These are phyloP conservation scores for Atrina japonica DNA, from an alignment of 2,888 invertebrate genomes.

Conservation along the genomic window DNA sequence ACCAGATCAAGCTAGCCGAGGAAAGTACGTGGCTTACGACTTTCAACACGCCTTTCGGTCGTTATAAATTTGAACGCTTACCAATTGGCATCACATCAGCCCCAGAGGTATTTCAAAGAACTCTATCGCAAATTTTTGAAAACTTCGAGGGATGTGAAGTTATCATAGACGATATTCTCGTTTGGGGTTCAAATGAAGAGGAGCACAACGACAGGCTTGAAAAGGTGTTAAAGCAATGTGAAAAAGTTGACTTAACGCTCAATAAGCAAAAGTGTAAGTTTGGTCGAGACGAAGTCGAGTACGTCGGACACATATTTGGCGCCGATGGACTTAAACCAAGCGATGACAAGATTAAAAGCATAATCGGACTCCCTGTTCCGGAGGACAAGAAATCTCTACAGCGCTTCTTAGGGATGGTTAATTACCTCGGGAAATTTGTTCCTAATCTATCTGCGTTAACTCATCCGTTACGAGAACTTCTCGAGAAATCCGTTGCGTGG, in stretches of 20 bases:
- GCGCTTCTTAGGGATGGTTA: conserved; percentile 52
- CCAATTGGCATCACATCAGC: conserved; percentile 43
- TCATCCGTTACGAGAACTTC: conserved; percentile 28
- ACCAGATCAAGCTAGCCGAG: no score
- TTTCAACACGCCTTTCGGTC: conserved; percentile 39
- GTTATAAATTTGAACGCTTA: conserved; percentile 33
- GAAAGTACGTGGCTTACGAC: conserved; percentile 38
- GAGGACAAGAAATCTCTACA: conserved; percentile 44
- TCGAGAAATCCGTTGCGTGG: conserved; percentile 36
- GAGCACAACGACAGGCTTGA: conserved; percentile 32
- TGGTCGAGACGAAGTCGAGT: conserved; percentile 29
- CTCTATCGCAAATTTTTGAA: conserved; percentile 35
- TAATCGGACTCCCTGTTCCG: conserved; percentile 40
- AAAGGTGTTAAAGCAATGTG: conserved; percentile 29
- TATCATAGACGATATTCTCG: conserved; percentile 40
- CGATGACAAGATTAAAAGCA: conserved; percentile 46
- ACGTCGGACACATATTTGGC: conserved; percentile 49
- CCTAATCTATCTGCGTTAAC: conserved; percentile 43
- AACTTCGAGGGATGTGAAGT: conserved; percentile 37
- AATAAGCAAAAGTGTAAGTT: conserved; percentile 37
- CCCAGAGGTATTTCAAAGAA: conserved; percentile 45
- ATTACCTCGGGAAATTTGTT: conserved; percentile 52
- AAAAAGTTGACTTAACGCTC: conserved; percentile 26
- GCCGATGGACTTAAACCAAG: conserved; percentile 45
- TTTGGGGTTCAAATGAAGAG: conserved; percentile 32